These are phyloP conservation scores for Brachymystax lenok DNA, from an alignment of 2,797 vertebrate species.

Conservation along the genomic window DNA sequence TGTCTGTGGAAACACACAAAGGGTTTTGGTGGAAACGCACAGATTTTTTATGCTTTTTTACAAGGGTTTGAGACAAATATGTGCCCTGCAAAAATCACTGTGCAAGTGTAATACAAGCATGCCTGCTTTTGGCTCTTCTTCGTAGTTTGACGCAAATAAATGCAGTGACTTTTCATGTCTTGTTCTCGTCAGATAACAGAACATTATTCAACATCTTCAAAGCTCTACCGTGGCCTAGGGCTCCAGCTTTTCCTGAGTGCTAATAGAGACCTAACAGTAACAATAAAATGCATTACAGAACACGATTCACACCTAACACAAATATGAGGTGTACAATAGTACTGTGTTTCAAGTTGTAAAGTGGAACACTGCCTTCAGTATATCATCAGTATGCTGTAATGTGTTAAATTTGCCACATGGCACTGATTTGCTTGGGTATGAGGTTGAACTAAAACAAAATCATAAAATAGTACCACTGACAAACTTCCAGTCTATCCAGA, in stretches of 20 bases:
- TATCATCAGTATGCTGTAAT: background rate
- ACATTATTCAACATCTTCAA: background rate
- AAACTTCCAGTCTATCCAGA: background rate
- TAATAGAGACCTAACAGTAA: background rate
- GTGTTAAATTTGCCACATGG: background rate
- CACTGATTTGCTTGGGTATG: too few species aligned
- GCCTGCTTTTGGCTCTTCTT: background rate
- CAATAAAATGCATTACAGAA: background rate
- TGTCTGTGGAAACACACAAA: slow-evolving; percentile 1
- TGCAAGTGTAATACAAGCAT: background rate
- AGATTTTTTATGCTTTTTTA: background rate
- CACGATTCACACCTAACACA: background rate
- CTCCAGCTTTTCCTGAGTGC: background rate
- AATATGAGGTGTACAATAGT: background rate
- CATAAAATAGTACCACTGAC: too few species aligned
- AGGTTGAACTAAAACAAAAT: background rate
- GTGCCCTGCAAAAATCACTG: background rate
- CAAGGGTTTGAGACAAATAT: background rate
- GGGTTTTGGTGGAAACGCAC: background rate
- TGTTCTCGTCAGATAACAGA: background rate
- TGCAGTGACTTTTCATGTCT: too few species aligned
- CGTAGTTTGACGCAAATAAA: background rate
- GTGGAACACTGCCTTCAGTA: background rate
- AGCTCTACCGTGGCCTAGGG: background rate
- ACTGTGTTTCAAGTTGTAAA: background rate